These are phyloP conservation scores for Lumbricus terrestris DNA, from an alignment of 2,888 invertebrate species.

Conservation along the genomic window DNA sequence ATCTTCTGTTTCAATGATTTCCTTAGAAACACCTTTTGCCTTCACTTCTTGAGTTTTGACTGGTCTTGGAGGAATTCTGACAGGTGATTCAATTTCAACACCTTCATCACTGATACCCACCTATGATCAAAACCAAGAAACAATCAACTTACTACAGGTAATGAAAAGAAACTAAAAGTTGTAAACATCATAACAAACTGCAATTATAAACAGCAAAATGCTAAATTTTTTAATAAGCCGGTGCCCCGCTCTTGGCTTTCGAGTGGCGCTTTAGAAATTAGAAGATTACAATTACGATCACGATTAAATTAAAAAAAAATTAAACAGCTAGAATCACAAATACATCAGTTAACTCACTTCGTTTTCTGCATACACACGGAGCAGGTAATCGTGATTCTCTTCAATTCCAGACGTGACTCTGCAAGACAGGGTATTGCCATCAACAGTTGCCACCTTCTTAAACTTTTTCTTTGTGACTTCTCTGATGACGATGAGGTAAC, in stretches of 20 bases:
- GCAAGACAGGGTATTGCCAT: slow-evolving; percentile 21
- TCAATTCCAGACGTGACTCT: slow-evolving; percentile 28
- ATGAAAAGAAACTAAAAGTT: not conserved
- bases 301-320: too few species aligned
- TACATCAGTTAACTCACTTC: slow-evolving; percentile 8
- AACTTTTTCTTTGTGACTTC: slow-evolving; percentile 38
- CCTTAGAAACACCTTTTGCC: not conserved
- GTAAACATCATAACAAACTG: not conserved
- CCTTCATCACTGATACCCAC: slow-evolving; percentile 32
- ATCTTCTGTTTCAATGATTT: slow-evolving; percentile 17
- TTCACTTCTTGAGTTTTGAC: slow-evolving; percentile 13
- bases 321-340: not conserved
- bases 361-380: slow-evolving; percentile 39
- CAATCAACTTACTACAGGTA: not conserved
- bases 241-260: too few species aligned
- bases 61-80: slow-evolving; percentile 19
- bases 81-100: slow-evolving; percentile 31
- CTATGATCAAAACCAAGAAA: slow-evolving; percentile 5
- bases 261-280: too few species aligned
- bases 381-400: slow-evolving; percentile 31
- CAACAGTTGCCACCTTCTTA: slow-evolving; percentile 35
- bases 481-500: slow-evolving; percentile 38
- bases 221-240: too few species aligned
- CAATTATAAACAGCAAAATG: not conserved
- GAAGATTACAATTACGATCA: too few species aligned